Evolutionary conservation across 2,797 vertebrate species (phyloP), one percentile per base, ranked within the genome.

Genomic region (Pseudomugil tenellus): DNA sequence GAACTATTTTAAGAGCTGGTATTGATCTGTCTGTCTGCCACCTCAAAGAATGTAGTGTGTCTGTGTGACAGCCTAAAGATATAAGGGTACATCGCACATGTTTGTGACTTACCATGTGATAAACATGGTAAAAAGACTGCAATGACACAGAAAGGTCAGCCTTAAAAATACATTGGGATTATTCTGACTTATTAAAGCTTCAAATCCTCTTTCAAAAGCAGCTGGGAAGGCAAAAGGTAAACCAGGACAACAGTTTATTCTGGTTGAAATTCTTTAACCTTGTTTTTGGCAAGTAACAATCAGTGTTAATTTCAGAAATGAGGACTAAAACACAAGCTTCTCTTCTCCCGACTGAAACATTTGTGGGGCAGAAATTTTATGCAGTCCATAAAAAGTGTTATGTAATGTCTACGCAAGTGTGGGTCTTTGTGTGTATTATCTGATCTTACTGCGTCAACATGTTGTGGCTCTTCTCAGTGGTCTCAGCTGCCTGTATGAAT

Each of bases 141-240:
- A n/a, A n/a, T n/a, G n/a, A n/a, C n/a, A n/a, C n/a, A n/a, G n/a
- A n/a, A n/a, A n/a, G n/a, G n/a, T n/a, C n/a, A n/a, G 26, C 1
- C 4, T 56, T 58, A 28, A 67, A 64, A 72, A 56, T 58, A 34
- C 13, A 46, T 78, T 70, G 31, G 66, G 57, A 72, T 74, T 60
- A 75, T 65, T 58, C 51, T 55, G 74, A 39, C 63, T 66, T 5
- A 57, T 81, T 79, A 81, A 88, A 84, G 76, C 80, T 53, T n/a
- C 35, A 85, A 88, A 87, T 88, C 77, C 63, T 85, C 82, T 87
- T 80, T 80, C 37, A 70, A n/a, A 49, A 84, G 7, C 84, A 76
- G 76, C 58, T 70, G 46, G 35, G 68, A 76, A 74, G 25, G 43
- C 52, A 55, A 71, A 82, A 78, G 67, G 39, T 69, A 67, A 72